Conservation (phyloP, 1,140 invertebrate species). For the Pararge aegeria region DNA sequence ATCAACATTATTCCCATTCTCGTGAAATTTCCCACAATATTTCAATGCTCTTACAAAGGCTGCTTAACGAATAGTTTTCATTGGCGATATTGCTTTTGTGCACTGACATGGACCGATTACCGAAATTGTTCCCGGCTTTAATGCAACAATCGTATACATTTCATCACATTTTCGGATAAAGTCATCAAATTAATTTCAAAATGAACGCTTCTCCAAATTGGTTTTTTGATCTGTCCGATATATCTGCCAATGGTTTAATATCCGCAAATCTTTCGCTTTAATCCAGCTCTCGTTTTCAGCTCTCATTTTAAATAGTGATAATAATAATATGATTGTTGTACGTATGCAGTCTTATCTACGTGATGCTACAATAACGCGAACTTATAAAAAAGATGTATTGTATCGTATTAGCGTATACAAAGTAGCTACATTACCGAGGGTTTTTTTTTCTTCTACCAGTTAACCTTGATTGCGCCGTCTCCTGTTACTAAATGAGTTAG, state of each 20-base stretch:
- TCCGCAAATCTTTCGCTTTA: neutral
- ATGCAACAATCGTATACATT: slow-evolving; percentile 47
- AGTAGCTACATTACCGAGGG: too few species aligned
- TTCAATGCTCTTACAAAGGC: slow-evolving; percentile 60
- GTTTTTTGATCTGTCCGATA: slow-evolving; percentile 10
- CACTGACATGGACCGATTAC: slow-evolving; percentile 63
- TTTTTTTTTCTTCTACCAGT: too few species aligned
- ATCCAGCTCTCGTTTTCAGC: neutral
- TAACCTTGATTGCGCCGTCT: too few species aligned
- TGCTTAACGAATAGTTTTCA: slow-evolving; percentile 69
- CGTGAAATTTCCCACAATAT: slow-evolving; percentile 43
- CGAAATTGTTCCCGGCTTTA: slow-evolving; percentile 54
- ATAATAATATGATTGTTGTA: too few species aligned
- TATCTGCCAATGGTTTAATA: slow-evolving; percentile 1
- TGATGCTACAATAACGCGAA: too few species aligned
- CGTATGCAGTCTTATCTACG: too few species aligned
- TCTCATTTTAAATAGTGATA: neutral
- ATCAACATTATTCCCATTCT: slow-evolving; percentile 12
- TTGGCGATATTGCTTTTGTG: slow-evolving; percentile 70
- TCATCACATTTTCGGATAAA: slow-evolving; percentile 52
- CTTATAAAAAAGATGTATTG: too few species aligned
- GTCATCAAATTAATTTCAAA: slow-evolving; percentile 52
- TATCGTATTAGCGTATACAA: too few species aligned
- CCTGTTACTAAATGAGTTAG: too few species aligned
- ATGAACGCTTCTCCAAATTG: slow-evolving; percentile 15